Evolutionary conservation across 2,888 invertebrate species (phyloP).

Genomic region (Uloborus plumipes): DNA sequence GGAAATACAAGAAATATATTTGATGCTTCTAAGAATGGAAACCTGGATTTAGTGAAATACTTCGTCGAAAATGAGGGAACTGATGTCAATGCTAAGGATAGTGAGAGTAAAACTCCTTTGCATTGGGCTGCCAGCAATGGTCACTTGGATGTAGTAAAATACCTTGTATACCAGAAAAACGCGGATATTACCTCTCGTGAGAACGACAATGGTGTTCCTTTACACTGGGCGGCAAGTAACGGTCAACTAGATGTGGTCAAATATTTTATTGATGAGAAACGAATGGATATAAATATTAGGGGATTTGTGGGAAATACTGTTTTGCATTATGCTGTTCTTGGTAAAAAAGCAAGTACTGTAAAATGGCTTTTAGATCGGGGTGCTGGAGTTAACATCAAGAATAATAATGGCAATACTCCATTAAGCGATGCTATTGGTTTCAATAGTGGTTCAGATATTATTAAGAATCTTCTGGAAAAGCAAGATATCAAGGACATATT

Average conservation of each 20-base stretch:
- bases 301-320: too few species aligned
- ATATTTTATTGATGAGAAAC: neutral
- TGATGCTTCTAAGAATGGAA: neutral
- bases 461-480: neutral
- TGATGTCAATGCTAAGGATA: neutral
- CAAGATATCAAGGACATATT: too few species aligned
- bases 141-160: neutral
- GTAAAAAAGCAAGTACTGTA: too few species aligned
- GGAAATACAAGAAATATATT: neutral
- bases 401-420: neutral
- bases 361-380: too few species aligned
- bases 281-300: neutral
- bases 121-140: slow-evolving; percentile 6
- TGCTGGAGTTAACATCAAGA: neutral
- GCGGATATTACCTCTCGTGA: neutral
- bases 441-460: neutral
- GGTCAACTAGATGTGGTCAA: neutral
- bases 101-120: neutral
- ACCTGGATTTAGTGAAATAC: neutral
- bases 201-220: neutral
- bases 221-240: neutral
- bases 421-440: neutral
- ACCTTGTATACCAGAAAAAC: neutral
- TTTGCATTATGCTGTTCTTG: too few species aligned
- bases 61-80: neutral